These are phyloP conservation scores for Camelus bactrianus DNA, from an alignment of 2,113 vertebrate species.

Conservation along the genomic window DNA sequence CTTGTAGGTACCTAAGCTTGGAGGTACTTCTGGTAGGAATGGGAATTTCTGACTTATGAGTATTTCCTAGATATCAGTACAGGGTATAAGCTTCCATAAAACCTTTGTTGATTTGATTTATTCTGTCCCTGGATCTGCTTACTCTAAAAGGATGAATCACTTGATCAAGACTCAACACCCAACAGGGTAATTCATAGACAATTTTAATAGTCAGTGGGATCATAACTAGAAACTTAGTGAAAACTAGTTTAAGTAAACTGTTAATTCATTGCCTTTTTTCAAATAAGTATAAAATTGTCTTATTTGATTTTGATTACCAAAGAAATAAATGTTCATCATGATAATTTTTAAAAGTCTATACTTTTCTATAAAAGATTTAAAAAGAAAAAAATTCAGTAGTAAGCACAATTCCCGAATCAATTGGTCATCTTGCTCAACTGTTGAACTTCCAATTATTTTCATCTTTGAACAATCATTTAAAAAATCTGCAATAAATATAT, in stretches of 20 bases:
- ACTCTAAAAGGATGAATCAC: neutral
- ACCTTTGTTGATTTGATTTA: neutral
- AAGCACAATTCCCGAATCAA: neutral
- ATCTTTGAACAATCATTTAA: neutral
- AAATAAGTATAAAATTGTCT: neutral
- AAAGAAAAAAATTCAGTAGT: neutral
- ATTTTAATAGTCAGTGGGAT: neutral
- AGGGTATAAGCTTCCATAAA: neutral
- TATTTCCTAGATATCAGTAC: neutral
- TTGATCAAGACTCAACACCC: neutral
- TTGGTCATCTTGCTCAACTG: neutral
- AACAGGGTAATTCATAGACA: neutral
- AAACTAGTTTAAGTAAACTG: neutral
- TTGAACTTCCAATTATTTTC: neutral
- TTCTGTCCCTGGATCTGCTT: neutral
- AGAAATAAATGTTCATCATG: neutral
- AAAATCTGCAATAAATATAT: neutral
- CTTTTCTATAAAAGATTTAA: neutral
- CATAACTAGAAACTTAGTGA: neutral
- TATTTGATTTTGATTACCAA: neutral
- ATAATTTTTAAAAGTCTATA: neutral
- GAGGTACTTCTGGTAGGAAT: neutral
- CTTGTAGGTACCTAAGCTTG: neutral
- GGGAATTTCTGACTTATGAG: neutral
- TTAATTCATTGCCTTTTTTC: neutral